Evolutionary conservation across 2,888 invertebrate species (phyloP).

Genomic region (Agonopterix alstromeriana): DNA sequence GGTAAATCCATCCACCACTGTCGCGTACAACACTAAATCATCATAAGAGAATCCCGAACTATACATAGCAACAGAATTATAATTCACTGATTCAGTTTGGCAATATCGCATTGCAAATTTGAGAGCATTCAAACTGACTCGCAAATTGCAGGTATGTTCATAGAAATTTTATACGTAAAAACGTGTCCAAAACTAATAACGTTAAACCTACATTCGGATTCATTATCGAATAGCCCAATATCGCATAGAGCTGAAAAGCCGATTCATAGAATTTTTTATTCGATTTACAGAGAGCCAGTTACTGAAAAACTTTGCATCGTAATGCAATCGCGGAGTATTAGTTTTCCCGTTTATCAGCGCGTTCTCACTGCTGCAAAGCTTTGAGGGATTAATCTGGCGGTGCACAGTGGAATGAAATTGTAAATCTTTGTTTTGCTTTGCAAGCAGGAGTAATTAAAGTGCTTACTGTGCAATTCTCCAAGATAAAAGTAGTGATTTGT

Average conservation of each 20-base stretch:
- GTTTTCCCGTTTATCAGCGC: slow-evolving; percentile 67
- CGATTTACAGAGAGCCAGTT: slow-evolving; percentile 52
- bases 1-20: slow-evolving; percentile 73
- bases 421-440: slow-evolving; percentile 21
- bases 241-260: slow-evolving; percentile 48
- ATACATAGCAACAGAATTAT: slow-evolving; percentile 26
- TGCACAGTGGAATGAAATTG: slow-evolving; percentile 46
- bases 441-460: too few species aligned
- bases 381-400: slow-evolving; percentile 69
- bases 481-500: too few species aligned
- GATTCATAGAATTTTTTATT: slow-evolving; percentile 61
- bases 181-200: slow-evolving; percentile 30
- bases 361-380: slow-evolving; percentile 57
- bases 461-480: too few species aligned
- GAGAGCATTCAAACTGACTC: neutral
- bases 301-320: slow-evolving; percentile 72
- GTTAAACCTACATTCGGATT: slow-evolving; percentile 46
- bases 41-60: slow-evolving; percentile 72
- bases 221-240: slow-evolving; percentile 56
- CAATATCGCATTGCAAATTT: slow-evolving; percentile 29
- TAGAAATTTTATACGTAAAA: slow-evolving; percentile 21
- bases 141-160: slow-evolving; percentile 10
- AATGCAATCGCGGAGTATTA: slow-evolving; percentile 66
- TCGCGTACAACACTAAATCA: slow-evolving; percentile 70
- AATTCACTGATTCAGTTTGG: slow-evolving; percentile 30